These are phyloP conservation scores for Pelodiscus sinensis DNA, from an alignment of 2,113 vertebrate genomes.

Conservation along the genomic window DNA sequence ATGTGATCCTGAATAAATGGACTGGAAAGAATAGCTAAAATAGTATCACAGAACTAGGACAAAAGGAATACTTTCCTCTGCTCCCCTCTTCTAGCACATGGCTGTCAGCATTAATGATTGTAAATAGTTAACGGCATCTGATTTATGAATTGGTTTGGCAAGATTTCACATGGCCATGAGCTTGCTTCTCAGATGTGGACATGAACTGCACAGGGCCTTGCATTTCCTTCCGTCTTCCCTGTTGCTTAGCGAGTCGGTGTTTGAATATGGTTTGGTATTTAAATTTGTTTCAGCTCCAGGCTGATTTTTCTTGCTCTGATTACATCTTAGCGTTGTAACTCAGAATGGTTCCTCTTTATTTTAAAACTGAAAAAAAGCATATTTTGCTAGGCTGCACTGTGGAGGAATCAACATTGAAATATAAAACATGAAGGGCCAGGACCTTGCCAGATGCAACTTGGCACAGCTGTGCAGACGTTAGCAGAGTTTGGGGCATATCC, in stretches of 20 bases:
- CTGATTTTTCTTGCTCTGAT: slow-evolving; percentile 33
- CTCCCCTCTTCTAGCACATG: neutral
- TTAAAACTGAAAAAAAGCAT: neutral
- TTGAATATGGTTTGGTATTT: slow-evolving; percentile 33
- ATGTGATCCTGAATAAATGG: neutral
- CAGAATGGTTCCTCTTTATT: neutral
- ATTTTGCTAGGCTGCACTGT: neutral
- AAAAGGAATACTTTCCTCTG: neutral
- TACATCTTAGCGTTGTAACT: slow-evolving; percentile 7
- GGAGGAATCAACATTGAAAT: neutral
- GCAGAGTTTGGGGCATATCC: neutral
- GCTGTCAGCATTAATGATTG: slow-evolving; percentile 4
- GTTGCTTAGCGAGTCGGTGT: neutral
- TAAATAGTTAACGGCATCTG: neutral
- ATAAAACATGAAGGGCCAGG: neutral
- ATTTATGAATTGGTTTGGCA: slow-evolving; percentile 18
- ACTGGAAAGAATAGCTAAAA: neutral
- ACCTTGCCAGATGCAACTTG: neutral
- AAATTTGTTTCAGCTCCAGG: slow-evolving; percentile 26
- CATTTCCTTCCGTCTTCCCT: slow-evolving; percentile 9
- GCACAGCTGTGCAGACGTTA: neutral
- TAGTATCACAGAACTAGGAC: neutral
- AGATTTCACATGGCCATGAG: slow-evolving; percentile 31
- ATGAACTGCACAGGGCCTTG: rapidly evolving
- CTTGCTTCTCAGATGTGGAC: slow-evolving; percentile 24